Conservation (phyloP, 1,140 invertebrate species). For the Drosophila mojavensis region DNA sequence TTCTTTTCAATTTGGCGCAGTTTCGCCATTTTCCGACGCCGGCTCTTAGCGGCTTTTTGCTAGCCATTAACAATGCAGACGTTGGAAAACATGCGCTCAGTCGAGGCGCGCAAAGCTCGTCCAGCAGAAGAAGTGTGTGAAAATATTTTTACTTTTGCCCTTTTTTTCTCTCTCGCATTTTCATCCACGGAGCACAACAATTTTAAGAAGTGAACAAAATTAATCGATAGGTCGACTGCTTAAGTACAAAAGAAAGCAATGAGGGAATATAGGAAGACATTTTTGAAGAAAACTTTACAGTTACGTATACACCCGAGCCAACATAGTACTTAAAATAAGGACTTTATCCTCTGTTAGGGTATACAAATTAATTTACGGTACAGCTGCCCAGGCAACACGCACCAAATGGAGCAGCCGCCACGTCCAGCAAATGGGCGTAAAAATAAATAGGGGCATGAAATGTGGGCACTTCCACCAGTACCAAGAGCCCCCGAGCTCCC, state of each 20-base stretch:
- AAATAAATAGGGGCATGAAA: constrained; percentile 22
- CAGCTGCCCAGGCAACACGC: constrained; percentile 17
- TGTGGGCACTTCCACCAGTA: too few relatives aligned
- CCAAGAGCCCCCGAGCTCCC: background rate
- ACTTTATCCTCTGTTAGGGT: background rate
- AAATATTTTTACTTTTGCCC: constrained; percentile 54
- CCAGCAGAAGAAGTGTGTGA: constrained; percentile 20
- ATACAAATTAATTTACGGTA: constrained; percentile 26
- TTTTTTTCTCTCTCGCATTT: background rate
- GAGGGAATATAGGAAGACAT: too few relatives aligned
- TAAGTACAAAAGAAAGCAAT: background rate
- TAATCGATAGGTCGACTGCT: background rate
- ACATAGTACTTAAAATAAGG: background rate
- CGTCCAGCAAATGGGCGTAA: constrained; percentile 9
- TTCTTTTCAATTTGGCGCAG: constrained; percentile 2
- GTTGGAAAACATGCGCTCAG: constrained; percentile 24
- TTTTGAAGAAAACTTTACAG: too few relatives aligned
- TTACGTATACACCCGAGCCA: too few relatives aligned
- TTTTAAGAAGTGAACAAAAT: constrained; percentile 44
- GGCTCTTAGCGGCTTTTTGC: constrained; percentile 16
- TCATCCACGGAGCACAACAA: constrained; percentile 40
- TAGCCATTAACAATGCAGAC: constrained; percentile 40
- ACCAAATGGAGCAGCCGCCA: constrained; percentile 14
- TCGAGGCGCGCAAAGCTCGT: constrained; percentile 16
- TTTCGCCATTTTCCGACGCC: background rate